These are phyloP conservation scores for Notarius quadriscutis DNA, from an alignment of 2,113 vertebrate species.

Conservation along the genomic window DNA sequence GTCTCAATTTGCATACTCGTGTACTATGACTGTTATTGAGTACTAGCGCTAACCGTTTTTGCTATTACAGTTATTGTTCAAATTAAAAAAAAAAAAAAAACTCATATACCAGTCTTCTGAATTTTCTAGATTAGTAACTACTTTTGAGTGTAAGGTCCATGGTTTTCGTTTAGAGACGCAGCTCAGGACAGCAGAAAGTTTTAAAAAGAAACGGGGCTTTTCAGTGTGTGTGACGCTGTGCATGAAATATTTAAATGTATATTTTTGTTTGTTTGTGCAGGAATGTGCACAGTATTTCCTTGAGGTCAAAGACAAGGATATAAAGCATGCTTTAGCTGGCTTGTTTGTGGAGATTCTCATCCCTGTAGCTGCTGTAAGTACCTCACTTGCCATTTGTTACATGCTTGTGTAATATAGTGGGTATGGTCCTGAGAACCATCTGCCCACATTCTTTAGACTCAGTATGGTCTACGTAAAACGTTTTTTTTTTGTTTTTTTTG, in stretches of 20 bases:
- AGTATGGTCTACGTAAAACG: too few relatives aligned
- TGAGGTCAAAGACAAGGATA: constrained; percentile 99
- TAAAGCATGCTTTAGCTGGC: constrained; percentile 95
- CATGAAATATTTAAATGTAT: too few relatives aligned
- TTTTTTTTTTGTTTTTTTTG: neutral
- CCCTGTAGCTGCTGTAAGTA: constrained; percentile 96
- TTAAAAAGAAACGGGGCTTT: neutral
- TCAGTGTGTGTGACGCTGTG: too few relatives aligned
- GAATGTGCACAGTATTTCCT: constrained; percentile 98
- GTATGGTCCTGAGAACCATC: neutral
- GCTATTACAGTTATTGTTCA: neutral
- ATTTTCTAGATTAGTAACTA: too few relatives aligned
- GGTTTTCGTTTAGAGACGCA: neutral
- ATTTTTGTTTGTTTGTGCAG: constrained; percentile 60
- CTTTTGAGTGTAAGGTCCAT: too few relatives aligned
- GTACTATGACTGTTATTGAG: neutral
- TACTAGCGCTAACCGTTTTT: neutral
- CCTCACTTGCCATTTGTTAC: neutral
- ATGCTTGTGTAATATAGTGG: neutral
- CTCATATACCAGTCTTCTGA: too few relatives aligned
- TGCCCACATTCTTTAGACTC: neutral
- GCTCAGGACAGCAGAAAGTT: neutral
- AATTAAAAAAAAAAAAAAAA: too few relatives aligned
- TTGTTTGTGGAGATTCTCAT: constrained; percentile 98
- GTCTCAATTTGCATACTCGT: neutral